Base-by-base conservation (phyloP, 2,113 vertebrate genomes). In the Seriola rivoliana region DNA sequence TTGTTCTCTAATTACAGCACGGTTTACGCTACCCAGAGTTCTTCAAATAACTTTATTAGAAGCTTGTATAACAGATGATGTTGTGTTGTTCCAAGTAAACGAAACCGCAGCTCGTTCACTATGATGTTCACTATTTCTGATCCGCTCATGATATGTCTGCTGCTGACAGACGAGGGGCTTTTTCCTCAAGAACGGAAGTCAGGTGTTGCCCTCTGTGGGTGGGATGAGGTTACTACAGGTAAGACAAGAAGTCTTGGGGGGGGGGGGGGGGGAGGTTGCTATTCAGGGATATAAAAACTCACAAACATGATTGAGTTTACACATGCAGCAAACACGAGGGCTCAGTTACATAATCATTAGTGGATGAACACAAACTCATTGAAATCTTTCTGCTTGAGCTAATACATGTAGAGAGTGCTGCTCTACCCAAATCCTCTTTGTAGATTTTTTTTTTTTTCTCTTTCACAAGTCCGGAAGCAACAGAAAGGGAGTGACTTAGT, bases 181-280 rank as follows among this genome's bases (percentile, higher is more conserved):
- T 84, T 69, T 60, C 42, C 58, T 13, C 12, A 44, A 21, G 34
- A 42, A 46, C 6, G 50, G 54, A 84, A 81, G 71, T 65, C 36
- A 75, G 59, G 80, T 68, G 66, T 82, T 74, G 85, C 85, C 89
- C 86, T 70, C 87, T 91, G 58, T 82, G 78, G 88, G 85, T 34
- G 34, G 34, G 54, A 25, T 25, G 21, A 25, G 16, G 72, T 38
- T 67, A 76, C 72, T 73, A n/a, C 88, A 88, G 19, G n/a, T 62
- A 29, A 29, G 29, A 29, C 3, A 21, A 12, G 29, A 19, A 8
- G 29, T 16, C 23, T 2, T 1, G 9, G 40, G 2, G 9, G 19
- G 0, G 0, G 0, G 11, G 5, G 34, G 40, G 40, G 7, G 40
- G 2, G 5, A n/a, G n/a, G 40, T 10, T 40, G 8, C 8, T 21